Base-by-base conservation (phyloP, 2,113 vertebrate genomes). In the Philantomba maxwellii region DNA sequence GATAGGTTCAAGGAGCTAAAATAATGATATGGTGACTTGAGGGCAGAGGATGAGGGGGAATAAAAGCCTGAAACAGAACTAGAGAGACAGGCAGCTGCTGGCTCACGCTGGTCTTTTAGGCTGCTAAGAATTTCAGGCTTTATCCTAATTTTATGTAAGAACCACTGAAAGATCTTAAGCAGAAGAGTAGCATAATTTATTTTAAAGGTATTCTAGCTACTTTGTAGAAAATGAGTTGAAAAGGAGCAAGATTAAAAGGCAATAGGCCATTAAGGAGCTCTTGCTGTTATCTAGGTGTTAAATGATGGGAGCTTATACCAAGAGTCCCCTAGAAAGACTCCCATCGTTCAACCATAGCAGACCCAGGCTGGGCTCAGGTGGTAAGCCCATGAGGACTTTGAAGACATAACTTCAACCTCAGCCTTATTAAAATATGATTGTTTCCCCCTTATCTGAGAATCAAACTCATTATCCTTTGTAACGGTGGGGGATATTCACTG, bases 191-290 rank as follows among this genome's bases (percentile, higher is more conserved):
- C 84, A 47, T 86, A 92, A 96, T 96, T 96, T 97, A 82, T 85
- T 85, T 95, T 82, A 91, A 96, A 96, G 57, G 66, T 89, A 75
- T 92, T 90, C 47, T 92, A 66, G 33, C 60, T 94, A 45, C 66
- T 94, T 92, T 21, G 9, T 84, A 85, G 92, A 96, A 95, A 92
- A 91, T 82, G 75, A 92, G 66, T 80, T 62, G 33, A 81, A 92
- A 96, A 96, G 51, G 73, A 95, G 43, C 39, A 81, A 92, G 78
- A 96, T 95, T 80, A 84, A 93, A 97, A 89, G 87, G 47, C 84
- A 84, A 17, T 15, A 88, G 92, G 55, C 86, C 77, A 57, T 93
- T 92, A 87, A 95, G 75, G 80, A 95, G 36, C 51, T 39, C 57
- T 75, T 21, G 21, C 21, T 17, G 7, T 93, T 81, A 62, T 43